A percentile compares a stretch with the other conserved stretches of the same genome.
Conservation (phyloP, 2,888 invertebrate species). For the Leptopterna dolabrata region DNA sequence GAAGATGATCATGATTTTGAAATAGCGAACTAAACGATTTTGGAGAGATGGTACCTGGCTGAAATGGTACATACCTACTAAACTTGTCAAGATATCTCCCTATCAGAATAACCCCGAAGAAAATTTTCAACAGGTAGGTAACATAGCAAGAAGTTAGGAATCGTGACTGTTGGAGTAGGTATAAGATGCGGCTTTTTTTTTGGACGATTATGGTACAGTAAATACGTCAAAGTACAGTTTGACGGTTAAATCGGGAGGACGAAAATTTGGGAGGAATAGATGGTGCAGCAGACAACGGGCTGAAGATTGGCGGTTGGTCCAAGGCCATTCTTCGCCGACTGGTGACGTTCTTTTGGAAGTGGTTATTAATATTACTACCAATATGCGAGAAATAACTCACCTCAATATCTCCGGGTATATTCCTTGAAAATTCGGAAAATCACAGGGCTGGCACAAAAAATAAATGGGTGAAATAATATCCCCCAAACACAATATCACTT, state of each 20-base stretch:
- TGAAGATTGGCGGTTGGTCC: not conserved
- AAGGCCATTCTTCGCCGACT: conserved; percentile 1
- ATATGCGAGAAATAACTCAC: not conserved
- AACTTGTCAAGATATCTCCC: no score
- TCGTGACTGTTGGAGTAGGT: no score
- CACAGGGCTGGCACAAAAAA: not conserved
- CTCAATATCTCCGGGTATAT: not conserved
- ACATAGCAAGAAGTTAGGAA: no score
- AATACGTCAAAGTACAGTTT: no score
- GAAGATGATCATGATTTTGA: no score
- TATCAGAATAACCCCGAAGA: no score
- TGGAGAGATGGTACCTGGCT: no score
- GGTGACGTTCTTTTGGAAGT: not conserved
- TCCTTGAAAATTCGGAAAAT: not conserved
- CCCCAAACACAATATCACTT: conserved; percentile 25
- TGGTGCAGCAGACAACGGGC: not conserved
- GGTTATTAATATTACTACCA: not conserved
- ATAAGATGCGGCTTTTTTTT: no score
- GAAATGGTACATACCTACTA: no score
- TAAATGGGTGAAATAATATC: not conserved
- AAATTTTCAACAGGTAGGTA: no score
- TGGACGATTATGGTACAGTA: no score
- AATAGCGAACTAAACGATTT: no score
- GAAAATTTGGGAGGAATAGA: not conserved
- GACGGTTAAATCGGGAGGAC: not conserved